Percentiles rank a stretch among this genome's conserved stretches.
Conservation (phyloP, 2,113 vertebrate genomes). For the Daboia siamensis region DNA sequence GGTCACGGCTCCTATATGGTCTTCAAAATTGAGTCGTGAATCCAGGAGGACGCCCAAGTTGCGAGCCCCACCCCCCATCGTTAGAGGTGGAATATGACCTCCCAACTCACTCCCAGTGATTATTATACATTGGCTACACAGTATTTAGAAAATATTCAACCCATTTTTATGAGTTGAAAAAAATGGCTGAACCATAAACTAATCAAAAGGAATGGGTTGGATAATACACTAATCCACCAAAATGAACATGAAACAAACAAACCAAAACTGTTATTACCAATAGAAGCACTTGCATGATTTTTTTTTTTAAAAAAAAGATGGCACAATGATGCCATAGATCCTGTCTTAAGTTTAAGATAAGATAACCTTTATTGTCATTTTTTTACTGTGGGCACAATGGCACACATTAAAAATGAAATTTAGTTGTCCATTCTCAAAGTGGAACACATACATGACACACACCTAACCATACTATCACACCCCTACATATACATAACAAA, state of each 20-base stretch:
- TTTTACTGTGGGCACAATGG: no score
- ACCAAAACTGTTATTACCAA: neutral
- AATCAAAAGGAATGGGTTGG: neutral
- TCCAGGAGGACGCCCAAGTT: no score
- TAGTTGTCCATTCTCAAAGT: no score
- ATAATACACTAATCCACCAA: neutral
- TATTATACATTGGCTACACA: neutral
- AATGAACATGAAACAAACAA: neutral
- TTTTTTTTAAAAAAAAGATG: neutral
- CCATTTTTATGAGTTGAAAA: neutral
- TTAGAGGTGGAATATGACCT: no score
- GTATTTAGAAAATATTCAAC: neutral
- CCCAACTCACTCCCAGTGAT: neutral
- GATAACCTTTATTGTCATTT: no score
- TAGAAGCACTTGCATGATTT: neutral
- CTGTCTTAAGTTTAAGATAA: neutral
- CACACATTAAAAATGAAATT: no score
- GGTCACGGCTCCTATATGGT: no score
- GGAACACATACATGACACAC: no score
- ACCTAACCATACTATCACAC: no score
- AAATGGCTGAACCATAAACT: neutral
- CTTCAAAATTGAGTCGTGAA: no score
- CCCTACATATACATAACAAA: no score
- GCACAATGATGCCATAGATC: neutral
- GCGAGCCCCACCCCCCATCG: no score